phyloP scores from a whole-genome alignment of 2,797 vertebrate species.

The Allobates femoralis region DNA sequence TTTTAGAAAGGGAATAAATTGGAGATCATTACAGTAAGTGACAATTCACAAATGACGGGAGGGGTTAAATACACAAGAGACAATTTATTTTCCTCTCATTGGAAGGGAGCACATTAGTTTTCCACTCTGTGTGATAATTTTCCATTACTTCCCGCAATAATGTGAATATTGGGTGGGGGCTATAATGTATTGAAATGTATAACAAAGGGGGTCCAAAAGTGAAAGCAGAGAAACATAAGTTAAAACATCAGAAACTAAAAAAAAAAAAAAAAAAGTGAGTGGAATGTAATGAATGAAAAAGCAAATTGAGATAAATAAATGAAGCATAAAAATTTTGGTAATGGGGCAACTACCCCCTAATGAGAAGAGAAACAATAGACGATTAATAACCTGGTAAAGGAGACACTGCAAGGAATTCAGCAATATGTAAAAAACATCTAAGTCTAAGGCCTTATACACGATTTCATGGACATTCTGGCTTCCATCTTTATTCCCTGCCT shows the following conservation, averaged over 20 bases:
- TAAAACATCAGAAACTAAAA: too few relatives aligned
- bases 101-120: slow-evolving; percentile 42
- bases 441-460: background rate
- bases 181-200: background rate
- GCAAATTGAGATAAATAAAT: background rate
- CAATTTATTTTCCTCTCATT: slow-evolving; percentile 8
- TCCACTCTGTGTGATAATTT: slow-evolving; percentile 17
- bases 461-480: slow-evolving; percentile 9
- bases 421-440: slow-evolving; percentile 10
- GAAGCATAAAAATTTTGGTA: background rate
- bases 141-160: slow-evolving; percentile 23
- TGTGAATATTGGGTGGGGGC: background rate
- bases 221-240: background rate
- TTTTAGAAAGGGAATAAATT: slow-evolving; percentile 6
- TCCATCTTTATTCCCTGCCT: slow-evolving; percentile 1
- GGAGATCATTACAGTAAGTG: slow-evolving; percentile 32
- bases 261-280: background rate
- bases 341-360: background rate
- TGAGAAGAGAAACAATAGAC: background rate
- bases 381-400: background rate
- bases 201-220: background rate
- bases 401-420: slow-evolving; percentile 3
- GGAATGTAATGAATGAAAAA: background rate
- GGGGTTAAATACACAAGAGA: slow-evolving; percentile 50
- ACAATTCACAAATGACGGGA: background rate